Conservation (phyloP, 2,113 vertebrate species). For the Eleginops maclovinus region DNA sequence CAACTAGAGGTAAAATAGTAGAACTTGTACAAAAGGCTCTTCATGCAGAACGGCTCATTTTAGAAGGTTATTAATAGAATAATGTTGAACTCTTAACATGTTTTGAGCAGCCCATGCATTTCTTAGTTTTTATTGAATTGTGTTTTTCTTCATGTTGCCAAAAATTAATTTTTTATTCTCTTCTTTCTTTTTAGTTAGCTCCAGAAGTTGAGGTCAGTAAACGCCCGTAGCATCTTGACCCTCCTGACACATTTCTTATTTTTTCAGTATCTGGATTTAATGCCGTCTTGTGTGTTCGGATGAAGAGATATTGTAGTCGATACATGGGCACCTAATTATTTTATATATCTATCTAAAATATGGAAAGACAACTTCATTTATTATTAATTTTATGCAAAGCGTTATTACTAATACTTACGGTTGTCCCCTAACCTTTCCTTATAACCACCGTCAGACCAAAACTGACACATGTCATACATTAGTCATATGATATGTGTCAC, state of each 20-base stretch:
- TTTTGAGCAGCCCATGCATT: neutral
- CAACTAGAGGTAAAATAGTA: neutral
- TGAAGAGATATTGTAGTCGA: neutral
- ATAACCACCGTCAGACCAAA: neutral
- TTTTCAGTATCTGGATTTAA: too few relatives aligned
- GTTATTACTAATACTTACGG: neutral
- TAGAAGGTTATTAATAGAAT: neutral
- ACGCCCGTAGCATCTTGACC: too few relatives aligned
- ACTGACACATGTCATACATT: neutral
- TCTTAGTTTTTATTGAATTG: too few relatives aligned
- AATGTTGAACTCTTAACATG: neutral
- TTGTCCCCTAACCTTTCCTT: neutral
- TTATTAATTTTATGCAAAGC: too few relatives aligned
- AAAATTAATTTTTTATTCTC: too few relatives aligned
- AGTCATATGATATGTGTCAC: too few relatives aligned
- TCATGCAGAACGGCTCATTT: neutral
- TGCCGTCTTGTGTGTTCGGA: too few relatives aligned
- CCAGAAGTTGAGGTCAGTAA: too few relatives aligned
- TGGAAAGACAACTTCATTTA: neutral
- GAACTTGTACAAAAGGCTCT: neutral
- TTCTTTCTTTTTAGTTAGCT: too few relatives aligned
- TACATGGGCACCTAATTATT: too few relatives aligned
- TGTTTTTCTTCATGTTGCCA: too few relatives aligned
- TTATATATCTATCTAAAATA: neutral
- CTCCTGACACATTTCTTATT: too few relatives aligned